Conservation (phyloP, 1,140 invertebrate species). For the Eueides isabella region DNA sequence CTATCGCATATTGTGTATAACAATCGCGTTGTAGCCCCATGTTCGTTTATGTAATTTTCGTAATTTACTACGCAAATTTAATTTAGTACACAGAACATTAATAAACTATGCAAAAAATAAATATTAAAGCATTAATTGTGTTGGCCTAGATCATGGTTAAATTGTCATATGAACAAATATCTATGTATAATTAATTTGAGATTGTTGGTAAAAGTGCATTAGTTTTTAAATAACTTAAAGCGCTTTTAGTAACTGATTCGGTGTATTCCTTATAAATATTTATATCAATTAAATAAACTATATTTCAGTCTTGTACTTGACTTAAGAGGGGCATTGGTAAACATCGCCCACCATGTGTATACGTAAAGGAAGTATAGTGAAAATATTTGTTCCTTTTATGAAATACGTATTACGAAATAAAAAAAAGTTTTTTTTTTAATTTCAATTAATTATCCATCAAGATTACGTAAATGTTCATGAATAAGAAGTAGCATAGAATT, state of each 20-base stretch:
- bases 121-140: background rate
- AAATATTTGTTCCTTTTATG: no score
- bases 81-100: background rate
- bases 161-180: background rate
- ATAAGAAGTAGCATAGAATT: no score
- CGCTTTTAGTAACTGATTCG: no score
- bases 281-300: background rate
- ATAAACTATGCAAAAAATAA: background rate
- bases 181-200: no score
- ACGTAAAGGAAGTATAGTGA: no score
- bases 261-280: background rate
- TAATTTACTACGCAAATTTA: background rate
- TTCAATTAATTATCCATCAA: no score
- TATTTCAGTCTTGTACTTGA: background rate
- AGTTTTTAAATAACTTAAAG: background rate
- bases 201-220: no score
- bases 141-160: background rate
- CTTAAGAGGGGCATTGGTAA: background rate
- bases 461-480: no score
- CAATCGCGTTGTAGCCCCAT: background rate
- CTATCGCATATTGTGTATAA: background rate
- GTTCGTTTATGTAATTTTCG: background rate
- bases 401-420: no score
- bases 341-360: no score
- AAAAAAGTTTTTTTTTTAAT: no score